Evolutionary conservation across 2,113 vertebrate genomes (phyloP), one percentile per base, ranked within the genome.

Genomic region (Semicossyphus pulcher): DNA sequence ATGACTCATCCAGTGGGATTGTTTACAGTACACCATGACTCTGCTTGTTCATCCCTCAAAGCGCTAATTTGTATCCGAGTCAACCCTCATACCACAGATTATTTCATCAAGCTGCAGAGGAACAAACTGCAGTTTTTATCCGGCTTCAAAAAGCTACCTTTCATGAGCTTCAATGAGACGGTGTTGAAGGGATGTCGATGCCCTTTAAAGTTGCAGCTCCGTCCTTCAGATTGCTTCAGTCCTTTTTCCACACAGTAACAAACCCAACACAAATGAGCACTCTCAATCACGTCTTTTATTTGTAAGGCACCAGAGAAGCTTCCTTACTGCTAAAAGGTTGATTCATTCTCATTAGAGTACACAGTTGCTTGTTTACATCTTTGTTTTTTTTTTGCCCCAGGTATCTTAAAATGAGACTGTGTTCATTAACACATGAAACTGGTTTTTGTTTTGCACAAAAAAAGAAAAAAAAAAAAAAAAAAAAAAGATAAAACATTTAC

Each of bases 221-320:
- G 28, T 29, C 67, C 60, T 56, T 41, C 34, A 14, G 10, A 57
- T 12, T 48, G 3, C 4, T 26, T 34, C 34, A 25, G 7, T 4
- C 3, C n/a, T 44, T 12, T 26, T 7, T 0, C n/a, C 28, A 34
- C 28, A 53, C 44, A 78, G 10, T 56, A n/a, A 49, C n/a, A 57
- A 36, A 72, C 0, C 56, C 57, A 42, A 78, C 12, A 80, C 69
- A 81, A 56, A 67, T 11, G 20, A 69, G 37, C 52, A 37, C 81
- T 87, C 82, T 93, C 91, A 89, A 93, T 91, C 91, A 92, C 89
- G 45, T 92, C 92, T 90, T 94, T 94, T 93, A 94, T 94, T 94
- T 92, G 94, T 93, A 94, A 94, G 94, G 94, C 94, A 94, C 93
- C 92, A 92, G 92, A 94, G 92, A 93, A 91, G 90, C 92, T 94